These are phyloP conservation scores for Myxocyprinus asiaticus DNA, from an alignment of 2,113 vertebrate species.

Conservation along the genomic window DNA sequence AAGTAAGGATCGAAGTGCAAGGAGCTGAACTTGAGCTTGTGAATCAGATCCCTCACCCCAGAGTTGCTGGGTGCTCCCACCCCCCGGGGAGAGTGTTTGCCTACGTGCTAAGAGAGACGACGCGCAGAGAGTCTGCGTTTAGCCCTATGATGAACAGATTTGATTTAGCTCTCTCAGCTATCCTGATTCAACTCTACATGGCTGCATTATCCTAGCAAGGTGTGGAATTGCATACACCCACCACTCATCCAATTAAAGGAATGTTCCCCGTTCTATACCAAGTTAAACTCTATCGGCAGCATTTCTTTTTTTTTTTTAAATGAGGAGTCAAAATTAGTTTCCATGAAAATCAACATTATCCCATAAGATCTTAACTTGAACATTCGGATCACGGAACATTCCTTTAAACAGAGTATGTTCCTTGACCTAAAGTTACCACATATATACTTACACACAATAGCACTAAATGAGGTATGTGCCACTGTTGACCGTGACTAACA, in stretches of 20 bases:
- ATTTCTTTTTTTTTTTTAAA: background rate
- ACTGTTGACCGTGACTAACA: background rate
- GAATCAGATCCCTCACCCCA: slow-evolving; percentile 15
- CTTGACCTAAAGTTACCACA: background rate
- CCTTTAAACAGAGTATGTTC: background rate
- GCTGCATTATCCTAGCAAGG: slow-evolving; percentile 13
- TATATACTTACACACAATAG: slow-evolving; percentile 15
- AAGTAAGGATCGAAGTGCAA: slow-evolving; percentile 24
- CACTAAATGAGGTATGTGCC: slow-evolving; percentile 22
- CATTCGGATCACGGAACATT: background rate
- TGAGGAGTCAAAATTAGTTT: background rate
- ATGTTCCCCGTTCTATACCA: background rate
- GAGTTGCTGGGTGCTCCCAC: background rate
- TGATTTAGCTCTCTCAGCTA: slow-evolving; percentile 55
- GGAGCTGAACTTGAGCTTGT: slow-evolving; percentile 45
- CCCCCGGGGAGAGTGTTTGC: slow-evolving; percentile 12
- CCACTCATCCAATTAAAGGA: slow-evolving; percentile 56
- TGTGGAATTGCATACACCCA: slow-evolving; percentile 11
- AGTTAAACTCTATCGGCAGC: background rate
- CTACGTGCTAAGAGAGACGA: slow-evolving; percentile 38
- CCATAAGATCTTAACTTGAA: background rate
- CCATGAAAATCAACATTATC: background rate
- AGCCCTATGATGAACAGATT: slow-evolving; percentile 51
- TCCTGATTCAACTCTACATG: slow-evolving; percentile 52
- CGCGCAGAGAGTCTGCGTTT: background rate